Conservation (phyloP, 2,888 invertebrate species). For the Rhabditophanes sp. region DNA sequence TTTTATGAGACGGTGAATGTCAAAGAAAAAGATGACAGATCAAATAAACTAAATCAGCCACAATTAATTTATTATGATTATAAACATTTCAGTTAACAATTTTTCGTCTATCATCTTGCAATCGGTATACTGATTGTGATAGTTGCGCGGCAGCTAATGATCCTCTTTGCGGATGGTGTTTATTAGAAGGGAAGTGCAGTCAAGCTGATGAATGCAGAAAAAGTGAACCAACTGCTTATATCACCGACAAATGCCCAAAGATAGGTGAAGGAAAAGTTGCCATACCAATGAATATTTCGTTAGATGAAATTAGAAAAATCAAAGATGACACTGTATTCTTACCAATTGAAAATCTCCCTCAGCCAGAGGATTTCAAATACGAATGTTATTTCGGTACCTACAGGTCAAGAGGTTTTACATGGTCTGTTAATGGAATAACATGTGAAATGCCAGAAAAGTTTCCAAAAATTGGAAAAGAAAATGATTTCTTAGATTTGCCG, state of each 20-base stretch:
- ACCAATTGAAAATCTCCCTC: conserved; percentile 9
- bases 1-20: no score
- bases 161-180: conserved; percentile 48
- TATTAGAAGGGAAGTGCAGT: conserved; percentile 42
- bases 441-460: conserved; percentile 18
- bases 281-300: conserved; percentile 14
- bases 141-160: conserved; percentile 44
- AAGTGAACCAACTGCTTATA: conserved; percentile 9
- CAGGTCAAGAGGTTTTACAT: conserved; percentile 15
- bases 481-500: conserved; percentile 8
- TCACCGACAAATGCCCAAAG: conserved; percentile 15
- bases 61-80: conserved; percentile 3
- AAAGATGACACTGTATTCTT: conserved; percentile 10
- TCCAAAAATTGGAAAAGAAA: conserved; percentile 6
- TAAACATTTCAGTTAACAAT: conserved; percentile 37
- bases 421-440: conserved; percentile 18
- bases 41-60: background rate
- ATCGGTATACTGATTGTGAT: conserved; percentile 38
- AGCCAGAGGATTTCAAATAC: conserved; percentile 13
- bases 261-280: conserved; percentile 9
- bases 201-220: conserved; percentile 13
- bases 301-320: conserved; percentile 4
- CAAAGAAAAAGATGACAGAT: no score
- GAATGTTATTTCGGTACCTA: conserved; percentile 21
- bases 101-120: conserved; percentile 42